phyloP scores from a whole-genome alignment of 2,888 invertebrate species.

The Xanthorhoe designata region DNA sequence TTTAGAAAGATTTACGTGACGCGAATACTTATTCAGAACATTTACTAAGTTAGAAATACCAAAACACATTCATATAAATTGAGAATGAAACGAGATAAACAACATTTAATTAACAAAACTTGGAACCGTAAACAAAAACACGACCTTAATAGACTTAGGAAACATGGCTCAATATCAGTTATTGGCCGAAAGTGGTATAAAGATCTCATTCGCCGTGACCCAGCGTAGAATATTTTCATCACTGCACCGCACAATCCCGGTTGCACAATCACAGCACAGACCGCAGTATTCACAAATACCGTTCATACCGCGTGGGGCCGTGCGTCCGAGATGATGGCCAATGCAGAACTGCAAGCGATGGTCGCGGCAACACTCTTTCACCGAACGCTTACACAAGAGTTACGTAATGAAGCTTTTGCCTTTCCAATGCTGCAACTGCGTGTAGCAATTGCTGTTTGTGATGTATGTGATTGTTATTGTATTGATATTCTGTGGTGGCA shows the following conservation, averaged over 20 bases:
- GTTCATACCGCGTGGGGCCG: constrained; percentile 46
- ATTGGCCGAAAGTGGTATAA: constrained; percentile 6
- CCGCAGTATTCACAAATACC: constrained; percentile 30
- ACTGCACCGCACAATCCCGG: constrained; percentile 45
- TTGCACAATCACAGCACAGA: constrained; percentile 46
- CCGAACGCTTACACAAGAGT: constrained; percentile 74
- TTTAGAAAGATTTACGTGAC: constrained; percentile 1
- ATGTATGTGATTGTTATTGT: constrained; percentile 37
- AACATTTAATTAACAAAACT: constrained; percentile 6
- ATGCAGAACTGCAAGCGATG: constrained; percentile 70
- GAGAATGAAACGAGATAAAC: constrained; percentile 10
- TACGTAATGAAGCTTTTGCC: constrained; percentile 74
- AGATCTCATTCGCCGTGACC: constrained; percentile 28
- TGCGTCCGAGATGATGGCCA: constrained; percentile 61
- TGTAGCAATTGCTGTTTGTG: constrained; percentile 63
- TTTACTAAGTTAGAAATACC: background rate
- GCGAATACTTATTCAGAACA: background rate
- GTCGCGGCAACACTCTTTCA: constrained; percentile 71
- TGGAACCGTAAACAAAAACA: constrained; percentile 20
- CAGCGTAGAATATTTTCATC: constrained; percentile 32
- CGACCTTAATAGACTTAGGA: constrained; percentile 16
- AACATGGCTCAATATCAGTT: constrained; percentile 15
- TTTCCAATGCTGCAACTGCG: constrained; percentile 72
- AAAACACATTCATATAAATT: constrained; percentile 2
- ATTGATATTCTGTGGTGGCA: constrained; percentile 12